These are phyloP conservation scores for Amazona guildingii DNA, from an alignment of 2,113 vertebrate species.

Conservation along the genomic window DNA sequence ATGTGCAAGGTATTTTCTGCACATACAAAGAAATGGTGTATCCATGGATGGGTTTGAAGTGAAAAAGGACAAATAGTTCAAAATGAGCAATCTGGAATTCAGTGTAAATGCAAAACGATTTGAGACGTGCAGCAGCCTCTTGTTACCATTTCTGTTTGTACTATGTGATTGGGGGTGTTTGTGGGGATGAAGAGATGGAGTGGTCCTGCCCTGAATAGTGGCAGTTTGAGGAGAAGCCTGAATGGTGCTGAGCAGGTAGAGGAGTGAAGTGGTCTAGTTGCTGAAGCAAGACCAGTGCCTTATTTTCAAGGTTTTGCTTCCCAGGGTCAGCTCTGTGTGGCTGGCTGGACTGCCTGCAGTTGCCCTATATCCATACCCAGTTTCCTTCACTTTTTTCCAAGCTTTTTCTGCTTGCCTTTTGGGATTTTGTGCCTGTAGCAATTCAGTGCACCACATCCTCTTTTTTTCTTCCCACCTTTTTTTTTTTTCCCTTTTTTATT, in stretches of 20 bases:
- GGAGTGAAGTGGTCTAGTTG: background rate
- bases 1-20: rapidly evolving
- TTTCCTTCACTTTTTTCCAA: background rate
- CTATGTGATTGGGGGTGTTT: background rate
- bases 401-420: slow-evolving; percentile 1
- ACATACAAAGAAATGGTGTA: background rate
- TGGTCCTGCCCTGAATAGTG: background rate
- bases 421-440: slow-evolving; percentile 43
- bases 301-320: background rate
- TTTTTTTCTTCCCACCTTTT: rapidly evolving
- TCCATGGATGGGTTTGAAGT: rapidly evolving
- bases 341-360: background rate
- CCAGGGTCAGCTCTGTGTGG: background rate
- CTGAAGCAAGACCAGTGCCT: background rate
- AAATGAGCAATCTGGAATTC: background rate
- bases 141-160: background rate
- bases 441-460: background rate
- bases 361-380: background rate
- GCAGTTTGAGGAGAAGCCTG: background rate
- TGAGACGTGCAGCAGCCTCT: background rate
- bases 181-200: rapidly evolving
- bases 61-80: background rate
- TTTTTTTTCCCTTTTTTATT: too few species aligned
- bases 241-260: background rate
- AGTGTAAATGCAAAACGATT: background rate